phyloP scores from a whole-genome alignment of 2,797 vertebrate species.

The Limosa lapponica region DNA sequence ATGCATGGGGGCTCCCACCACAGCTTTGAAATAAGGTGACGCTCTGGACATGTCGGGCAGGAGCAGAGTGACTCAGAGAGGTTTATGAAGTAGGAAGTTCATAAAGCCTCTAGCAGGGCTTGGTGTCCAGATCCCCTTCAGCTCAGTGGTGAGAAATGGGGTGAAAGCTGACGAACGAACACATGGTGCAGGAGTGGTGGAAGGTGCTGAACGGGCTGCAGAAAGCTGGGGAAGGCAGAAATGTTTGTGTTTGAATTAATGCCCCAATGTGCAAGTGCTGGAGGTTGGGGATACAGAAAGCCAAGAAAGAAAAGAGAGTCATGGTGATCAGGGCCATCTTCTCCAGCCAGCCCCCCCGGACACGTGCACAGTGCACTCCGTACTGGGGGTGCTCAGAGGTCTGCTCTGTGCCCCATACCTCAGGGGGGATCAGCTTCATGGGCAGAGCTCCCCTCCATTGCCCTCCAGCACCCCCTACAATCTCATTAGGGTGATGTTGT shows the following conservation, averaged over 20 bases:
- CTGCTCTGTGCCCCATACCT: neutral
- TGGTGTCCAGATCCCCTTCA: constrained; percentile 14
- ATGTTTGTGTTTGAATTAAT: neutral
- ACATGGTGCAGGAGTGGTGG: neutral
- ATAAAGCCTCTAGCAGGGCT: neutral
- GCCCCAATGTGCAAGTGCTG: neutral
- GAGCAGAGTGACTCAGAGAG: constrained; percentile 1
- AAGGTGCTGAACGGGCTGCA: neutral
- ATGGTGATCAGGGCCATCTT: neutral
- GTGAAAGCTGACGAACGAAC: neutral
- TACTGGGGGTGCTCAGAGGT: neutral
- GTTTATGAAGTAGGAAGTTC: constrained; percentile 34
- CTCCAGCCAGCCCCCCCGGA: neutral
- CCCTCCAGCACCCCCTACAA: neutral
- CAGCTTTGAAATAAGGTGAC: neutral
- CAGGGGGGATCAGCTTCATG: neutral
- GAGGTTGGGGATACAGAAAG: neutral
- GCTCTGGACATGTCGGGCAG: neutral
- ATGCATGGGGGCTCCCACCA: neutral
- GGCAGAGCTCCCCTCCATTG: neutral
- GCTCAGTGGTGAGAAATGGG: neutral
- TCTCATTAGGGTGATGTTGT: neutral
- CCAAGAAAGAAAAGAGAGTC: neutral
- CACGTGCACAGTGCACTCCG: neutral
- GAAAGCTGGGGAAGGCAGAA: neutral